Evolutionary conservation across 2,113 vertebrate genomes (phyloP), one percentile per base, ranked within the genome.

Genomic region (Polypterus senegalus): DNA sequence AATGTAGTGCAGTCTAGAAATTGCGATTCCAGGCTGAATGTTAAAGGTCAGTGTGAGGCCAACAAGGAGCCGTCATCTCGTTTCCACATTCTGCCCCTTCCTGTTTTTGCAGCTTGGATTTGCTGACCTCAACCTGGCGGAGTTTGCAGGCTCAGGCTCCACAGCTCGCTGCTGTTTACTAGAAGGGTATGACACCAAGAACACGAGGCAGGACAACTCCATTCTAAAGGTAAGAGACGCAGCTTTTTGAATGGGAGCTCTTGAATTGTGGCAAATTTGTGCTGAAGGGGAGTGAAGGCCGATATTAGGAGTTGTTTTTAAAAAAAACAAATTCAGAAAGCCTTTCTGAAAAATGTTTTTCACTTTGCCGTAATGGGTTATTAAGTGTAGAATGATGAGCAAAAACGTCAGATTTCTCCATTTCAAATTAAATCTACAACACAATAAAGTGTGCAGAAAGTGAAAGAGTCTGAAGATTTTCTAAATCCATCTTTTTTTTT

Each of bases 151-250:
- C 71, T 97, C 94, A 1, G 96, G 96, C 73, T 97, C 91, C 78
- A 91, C 92, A 0, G 92, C 86, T 54, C 93, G 95, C 68, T 97
- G 96, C 84, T 99, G 92, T 70, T 86, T 99, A 70, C 84, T 99
- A 75, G 96, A 99, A 75, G 96, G 96, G 2, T 99, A 99, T 2
- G 94, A 98, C 79, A 99, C 96, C 1, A 97, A 98, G 85, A 96
- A 99, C 71, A 98, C 93, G 0, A 86, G 96, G 48, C 96, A 99
- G 80, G 96, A 99, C 82, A 99, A 99, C 83, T 99, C 96, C 71
- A 98, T 98, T 65, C 88, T 99, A 59, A 99, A 99, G 91, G 96
- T 86, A 78, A 63, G 68, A 3, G 47, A 3, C 48, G 44, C 46
- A 59, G 27, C 27, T 27, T 27, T 27, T 27, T 27, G 27, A 27